Conservation (phyloP, 1,140 invertebrate species). For the Hycleus cichorii region DNA sequence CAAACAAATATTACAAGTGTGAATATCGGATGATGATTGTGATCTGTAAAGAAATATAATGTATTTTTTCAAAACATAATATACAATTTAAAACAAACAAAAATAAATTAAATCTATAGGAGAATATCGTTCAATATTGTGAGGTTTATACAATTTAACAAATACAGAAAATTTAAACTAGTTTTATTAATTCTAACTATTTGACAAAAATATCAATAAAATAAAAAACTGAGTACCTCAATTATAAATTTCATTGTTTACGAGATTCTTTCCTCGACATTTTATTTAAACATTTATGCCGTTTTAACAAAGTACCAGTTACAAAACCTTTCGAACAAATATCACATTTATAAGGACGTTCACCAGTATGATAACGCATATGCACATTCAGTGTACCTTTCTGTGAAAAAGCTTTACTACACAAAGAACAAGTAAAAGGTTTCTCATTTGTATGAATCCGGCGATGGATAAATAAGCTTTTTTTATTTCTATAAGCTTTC, state of each 20-base stretch:
- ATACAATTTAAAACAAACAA: neutral
- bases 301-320: constrained; percentile 55
- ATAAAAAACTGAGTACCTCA: too few species aligned
- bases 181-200: neutral
- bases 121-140: constrained; percentile 37
- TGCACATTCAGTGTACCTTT: constrained; percentile 53
- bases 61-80: neutral
- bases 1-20: constrained; percentile 28
- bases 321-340: constrained; percentile 57
- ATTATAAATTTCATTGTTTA: too few species aligned
- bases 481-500: constrained; percentile 1
- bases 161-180: constrained; percentile 9
- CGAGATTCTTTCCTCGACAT: too few species aligned
- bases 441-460: constrained; percentile 41
- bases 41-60: constrained; percentile 2
- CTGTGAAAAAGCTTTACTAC: constrained; percentile 53
- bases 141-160: constrained; percentile 52
- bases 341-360: constrained; percentile 41
- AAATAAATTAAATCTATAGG: constrained; percentile 28
- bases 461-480: constrained; percentile 28
- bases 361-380: constrained; percentile 52
- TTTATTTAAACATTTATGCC: constrained; percentile 49
- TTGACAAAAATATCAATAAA: too few species aligned
- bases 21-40: constrained; percentile 9
- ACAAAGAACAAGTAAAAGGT: constrained; percentile 43